These are phyloP conservation scores for Bombus waltoni DNA, from an alignment of 1,140 invertebrate genomes.

Conservation along the genomic window DNA sequence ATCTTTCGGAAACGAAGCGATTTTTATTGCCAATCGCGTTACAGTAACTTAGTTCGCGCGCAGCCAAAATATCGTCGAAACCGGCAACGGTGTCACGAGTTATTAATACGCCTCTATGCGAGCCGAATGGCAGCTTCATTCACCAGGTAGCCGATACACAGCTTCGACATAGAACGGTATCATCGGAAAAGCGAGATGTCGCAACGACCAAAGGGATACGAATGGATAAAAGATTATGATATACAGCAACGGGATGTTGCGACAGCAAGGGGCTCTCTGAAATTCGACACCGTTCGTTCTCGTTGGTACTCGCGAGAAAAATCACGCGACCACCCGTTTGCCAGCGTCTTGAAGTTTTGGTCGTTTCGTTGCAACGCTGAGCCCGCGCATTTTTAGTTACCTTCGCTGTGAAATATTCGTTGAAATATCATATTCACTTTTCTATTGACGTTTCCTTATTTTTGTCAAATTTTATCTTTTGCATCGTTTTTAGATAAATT, in stretches of 20 bases:
- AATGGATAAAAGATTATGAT: neutral
- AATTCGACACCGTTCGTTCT: constrained; percentile 31
- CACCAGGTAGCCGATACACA: constrained; percentile 12
- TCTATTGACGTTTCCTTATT: neutral
- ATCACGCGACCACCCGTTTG: neutral
- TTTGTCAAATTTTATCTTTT: neutral
- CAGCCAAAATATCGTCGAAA: constrained; percentile 76
- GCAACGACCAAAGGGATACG: neutral
- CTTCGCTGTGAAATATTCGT: neutral
- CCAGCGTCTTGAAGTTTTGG: neutral
- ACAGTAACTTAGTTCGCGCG: constrained; percentile 33
- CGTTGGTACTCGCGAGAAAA: neutral
- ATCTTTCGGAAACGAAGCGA: neutral
- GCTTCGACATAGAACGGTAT: neutral
- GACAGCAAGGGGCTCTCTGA: neutral
- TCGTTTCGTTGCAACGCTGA: neutral
- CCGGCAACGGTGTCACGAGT: constrained; percentile 77
- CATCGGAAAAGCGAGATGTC: neutral
- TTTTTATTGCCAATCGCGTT: constrained; percentile 63
- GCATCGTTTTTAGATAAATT: neutral
- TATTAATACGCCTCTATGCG: constrained; percentile 79
- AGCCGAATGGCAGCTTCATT: constrained; percentile 72
- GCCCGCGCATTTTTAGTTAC: neutral
- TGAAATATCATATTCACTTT: neutral
- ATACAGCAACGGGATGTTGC: neutral